A percentile compares a stretch with the other conserved stretches of the same genome.
phyloP scores from a whole-genome alignment of 1,140 invertebrate genomes.

The Odontomachus brunneus region DNA sequence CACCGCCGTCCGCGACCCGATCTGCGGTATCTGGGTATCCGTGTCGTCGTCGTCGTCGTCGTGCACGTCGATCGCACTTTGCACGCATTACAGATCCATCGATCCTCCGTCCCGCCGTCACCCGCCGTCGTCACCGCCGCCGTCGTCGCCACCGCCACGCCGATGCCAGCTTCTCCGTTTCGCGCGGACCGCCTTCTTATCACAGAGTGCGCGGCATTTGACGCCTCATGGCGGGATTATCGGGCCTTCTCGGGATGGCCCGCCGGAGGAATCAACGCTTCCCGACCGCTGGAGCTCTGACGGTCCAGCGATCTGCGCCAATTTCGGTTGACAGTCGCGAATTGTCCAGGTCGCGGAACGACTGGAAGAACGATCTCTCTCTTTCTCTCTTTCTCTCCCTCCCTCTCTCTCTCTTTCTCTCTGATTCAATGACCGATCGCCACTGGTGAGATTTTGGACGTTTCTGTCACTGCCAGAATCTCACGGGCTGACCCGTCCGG shows the following conservation, averaged over 20 bases:
- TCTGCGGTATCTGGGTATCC: conserved; percentile 54
- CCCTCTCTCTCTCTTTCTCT: too few relatives aligned
- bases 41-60: conserved; percentile 49
- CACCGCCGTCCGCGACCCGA: conserved; percentile 13
- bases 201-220: conserved; percentile 42
- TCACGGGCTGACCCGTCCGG: too few relatives aligned
- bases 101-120: conserved; percentile 25
- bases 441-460: too few relatives aligned
- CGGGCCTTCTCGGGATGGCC: conserved; percentile 17
- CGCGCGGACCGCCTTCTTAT: conserved; percentile 41
- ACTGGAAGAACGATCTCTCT: too few relatives aligned
- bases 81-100: conserved; percentile 60
- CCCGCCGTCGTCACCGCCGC: conserved; percentile 13
- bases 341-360: too few relatives aligned
- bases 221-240: conserved; percentile 49
- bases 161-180: conserved; percentile 50
- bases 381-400: too few relatives aligned
- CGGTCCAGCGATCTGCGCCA: not conserved
- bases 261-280: conserved; percentile 18
- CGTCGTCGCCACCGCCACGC: conserved; percentile 29
- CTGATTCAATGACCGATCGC: too few relatives aligned
- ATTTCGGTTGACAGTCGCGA: too few relatives aligned
- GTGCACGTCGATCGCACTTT: conserved; percentile 53
- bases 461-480: too few relatives aligned
- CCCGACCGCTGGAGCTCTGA: not conserved